Evolutionary conservation across 2,888 invertebrate species (phyloP), one percentile per base, ranked within the genome.

Genomic region (Scaptomyza polygonia): DNA sequence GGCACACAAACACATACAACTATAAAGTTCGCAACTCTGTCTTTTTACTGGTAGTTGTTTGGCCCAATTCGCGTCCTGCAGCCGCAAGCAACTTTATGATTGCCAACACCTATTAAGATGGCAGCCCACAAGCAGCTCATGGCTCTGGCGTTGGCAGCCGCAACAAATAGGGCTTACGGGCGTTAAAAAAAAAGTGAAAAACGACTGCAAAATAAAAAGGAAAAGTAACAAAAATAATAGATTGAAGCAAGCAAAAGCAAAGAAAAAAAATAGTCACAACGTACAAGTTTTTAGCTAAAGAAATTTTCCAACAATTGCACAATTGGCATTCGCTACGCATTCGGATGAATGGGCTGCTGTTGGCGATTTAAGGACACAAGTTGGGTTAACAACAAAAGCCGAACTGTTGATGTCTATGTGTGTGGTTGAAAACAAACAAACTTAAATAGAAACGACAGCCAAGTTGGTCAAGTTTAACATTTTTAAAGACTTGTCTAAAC

Each of bases 291-390:
- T 65, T 40, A 73, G 83, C 63, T 16, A 79, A 79, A 73, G 71
- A 68, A 77, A 79, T 81, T 81, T 85, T 81, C 83, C 82, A 81
- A 82, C 81, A 85, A 81, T 85, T 81, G 86, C 83, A 81, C 86
- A 81, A 82, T 85, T 80, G 79, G 85, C 75, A 81, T 84, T 75
- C 84, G 81, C 81, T 74, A 74, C 85, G 80, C 73, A 83, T 80
- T 78, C 77, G 84, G 78, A 67, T 74, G 72, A 80, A 79, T 74
- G 75, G 57, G 71, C 66, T 71, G 56, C 45, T 59, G 51, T 47
- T 58, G 56, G 66, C 59, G 53, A 68, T 58, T 63, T 56, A 12
- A 55, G 53, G 58, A 52, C 70, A 34, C 39, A 74, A 70, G 67
- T 58, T 63, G 70, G 63, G 43, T 61, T 72, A 25, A 59, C 67